Evolutionary conservation across 1,140 invertebrate genomes (phyloP).

Genomic region (Drosophila trapezifrons): DNA sequence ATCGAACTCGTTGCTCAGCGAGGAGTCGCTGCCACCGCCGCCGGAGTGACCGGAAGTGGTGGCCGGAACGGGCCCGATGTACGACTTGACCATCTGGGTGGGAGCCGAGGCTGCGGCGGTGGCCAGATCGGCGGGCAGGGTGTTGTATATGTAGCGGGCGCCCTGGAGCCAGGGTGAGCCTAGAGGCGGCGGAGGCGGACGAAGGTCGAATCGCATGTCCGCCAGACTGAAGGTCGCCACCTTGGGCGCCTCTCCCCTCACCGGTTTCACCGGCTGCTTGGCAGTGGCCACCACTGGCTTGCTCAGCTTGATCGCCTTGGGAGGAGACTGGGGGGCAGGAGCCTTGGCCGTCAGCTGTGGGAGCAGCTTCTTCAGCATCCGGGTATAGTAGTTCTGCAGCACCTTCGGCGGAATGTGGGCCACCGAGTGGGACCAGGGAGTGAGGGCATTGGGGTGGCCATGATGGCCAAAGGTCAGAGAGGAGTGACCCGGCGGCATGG

Average conservation of each 20-base stretch:
- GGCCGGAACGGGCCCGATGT: constrained; percentile 67
- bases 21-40: constrained; percentile 11
- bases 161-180: constrained; percentile 71
- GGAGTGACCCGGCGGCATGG: constrained; percentile 59
- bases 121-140: constrained; percentile 66
- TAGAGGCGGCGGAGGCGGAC: constrained; percentile 69
- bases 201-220: constrained; percentile 75
- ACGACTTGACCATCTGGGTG: constrained; percentile 60
- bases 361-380: constrained; percentile 77
- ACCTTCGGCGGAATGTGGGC: constrained; percentile 73
- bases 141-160: constrained; percentile 77
- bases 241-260: constrained; percentile 61
- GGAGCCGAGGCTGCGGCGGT: constrained; percentile 58
- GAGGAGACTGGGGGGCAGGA: background rate
- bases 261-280: constrained; percentile 52
- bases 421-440: constrained; percentile 51
- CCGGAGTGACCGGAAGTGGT: constrained; percentile 55
- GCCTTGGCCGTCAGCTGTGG: constrained; percentile 52
- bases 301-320: constrained; percentile 33
- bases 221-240: constrained; percentile 71
- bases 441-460: constrained; percentile 54
- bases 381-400: constrained; percentile 72
- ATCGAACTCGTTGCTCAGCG: constrained; percentile 58
- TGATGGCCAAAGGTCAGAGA: constrained; percentile 18
- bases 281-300: constrained; percentile 10